Evolutionary conservation across 2,797 vertebrate species (phyloP).

Genomic region (Pseudochirops corinnae): DNA sequence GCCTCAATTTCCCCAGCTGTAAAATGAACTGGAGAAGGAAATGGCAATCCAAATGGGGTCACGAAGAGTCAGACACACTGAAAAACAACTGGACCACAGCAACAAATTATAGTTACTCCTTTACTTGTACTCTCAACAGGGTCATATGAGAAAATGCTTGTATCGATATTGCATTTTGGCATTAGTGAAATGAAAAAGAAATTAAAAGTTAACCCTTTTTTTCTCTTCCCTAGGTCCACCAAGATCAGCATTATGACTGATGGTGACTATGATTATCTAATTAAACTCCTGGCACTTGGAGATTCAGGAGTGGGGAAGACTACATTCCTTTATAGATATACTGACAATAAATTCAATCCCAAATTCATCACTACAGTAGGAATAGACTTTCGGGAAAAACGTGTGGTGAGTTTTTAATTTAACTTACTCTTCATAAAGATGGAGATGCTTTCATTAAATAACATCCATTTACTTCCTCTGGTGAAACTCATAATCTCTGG

Average conservation of each 20-base stretch:
- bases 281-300: slow-evolving; percentile 95
- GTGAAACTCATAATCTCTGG: neutral
- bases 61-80: neutral
- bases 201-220: neutral
- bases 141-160: neutral
- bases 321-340: slow-evolving; percentile 93
- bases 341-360: slow-evolving; percentile 97
- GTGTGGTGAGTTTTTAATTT: slow-evolving; percentile 90
- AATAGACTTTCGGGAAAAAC: slow-evolving; percentile 98
- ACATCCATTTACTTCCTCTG: neutral
- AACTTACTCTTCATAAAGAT: slow-evolving; percentile 24
- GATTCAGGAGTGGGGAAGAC: slow-evolving; percentile 95
- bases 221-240: slow-evolving; percentile 83
- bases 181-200: slow-evolving; percentile 3
- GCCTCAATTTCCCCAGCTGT: neutral
- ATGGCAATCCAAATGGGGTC: neutral
- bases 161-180: slow-evolving; percentile 6
- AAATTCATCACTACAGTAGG: slow-evolving; percentile 98
- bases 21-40: neutral
- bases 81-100: neutral
- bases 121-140: neutral
- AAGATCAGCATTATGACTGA: slow-evolving; percentile 93
- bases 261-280: slow-evolving; percentile 96
- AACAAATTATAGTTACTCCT: neutral
- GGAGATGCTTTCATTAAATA: slow-evolving; percentile 2